Conservation (phyloP, 92 coral and sea anemone genomes). For the Heliopora coerulea region DNA sequence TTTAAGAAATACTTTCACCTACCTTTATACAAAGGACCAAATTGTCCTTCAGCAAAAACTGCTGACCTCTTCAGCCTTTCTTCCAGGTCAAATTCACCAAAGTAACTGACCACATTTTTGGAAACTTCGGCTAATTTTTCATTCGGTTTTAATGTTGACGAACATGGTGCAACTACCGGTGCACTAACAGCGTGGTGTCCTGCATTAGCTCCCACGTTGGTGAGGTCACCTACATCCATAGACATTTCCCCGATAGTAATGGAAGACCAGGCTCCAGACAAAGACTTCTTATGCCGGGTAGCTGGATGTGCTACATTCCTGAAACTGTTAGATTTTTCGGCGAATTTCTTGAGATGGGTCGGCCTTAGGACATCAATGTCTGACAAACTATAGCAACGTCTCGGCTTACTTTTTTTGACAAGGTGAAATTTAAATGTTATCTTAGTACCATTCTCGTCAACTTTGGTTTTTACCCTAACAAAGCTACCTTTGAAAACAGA, state of each 20-base stretch:
- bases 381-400: conserved; percentile 19
- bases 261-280: conserved; percentile 1
- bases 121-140: not conserved
- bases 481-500: conserved; percentile 5
- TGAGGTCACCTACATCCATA: not conserved
- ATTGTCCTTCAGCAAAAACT: conserved; percentile 19
- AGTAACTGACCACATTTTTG: not conserved
- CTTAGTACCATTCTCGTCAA: conserved; percentile 28
- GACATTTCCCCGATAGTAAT: conserved; percentile 20
- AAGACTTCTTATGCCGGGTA: not conserved
- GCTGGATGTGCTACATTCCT: not conserved
- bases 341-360: not conserved
- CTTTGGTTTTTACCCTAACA: conserved; percentile 8
- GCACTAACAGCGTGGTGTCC: not conserved
- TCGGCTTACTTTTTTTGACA: conserved; percentile 11
- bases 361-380: not conserved
- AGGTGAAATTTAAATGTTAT: conserved; percentile 20
- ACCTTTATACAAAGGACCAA: conserved; percentile 22
- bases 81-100: not conserved
- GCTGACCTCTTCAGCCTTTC: not conserved
- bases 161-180: not conserved
- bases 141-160: not conserved
- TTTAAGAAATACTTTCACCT: not conserved
- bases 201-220: no score
- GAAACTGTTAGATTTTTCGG: conserved; percentile 12